These are phyloP conservation scores for Orthonyx spaldingii DNA, from an alignment of 2,113 vertebrate species.

Conservation along the genomic window DNA sequence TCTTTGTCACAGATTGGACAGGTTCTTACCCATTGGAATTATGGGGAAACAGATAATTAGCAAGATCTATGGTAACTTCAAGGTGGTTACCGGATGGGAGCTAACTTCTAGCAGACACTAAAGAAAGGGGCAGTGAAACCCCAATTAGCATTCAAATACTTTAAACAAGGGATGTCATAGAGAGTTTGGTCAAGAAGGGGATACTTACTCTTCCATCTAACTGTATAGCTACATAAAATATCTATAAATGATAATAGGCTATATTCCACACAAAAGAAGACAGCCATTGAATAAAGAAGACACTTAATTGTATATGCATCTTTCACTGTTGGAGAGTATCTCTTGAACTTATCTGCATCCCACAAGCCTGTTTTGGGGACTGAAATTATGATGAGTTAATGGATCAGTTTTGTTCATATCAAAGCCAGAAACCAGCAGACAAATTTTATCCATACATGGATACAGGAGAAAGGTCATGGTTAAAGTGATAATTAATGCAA, in stretches of 20 bases:
- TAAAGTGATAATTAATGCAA: not conserved
- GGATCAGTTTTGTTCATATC: not conserved
- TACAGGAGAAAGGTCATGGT: not conserved
- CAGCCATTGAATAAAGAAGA: not conserved
- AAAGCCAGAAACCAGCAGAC: not conserved
- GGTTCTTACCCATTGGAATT: constrained; percentile 1
- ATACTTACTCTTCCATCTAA: not conserved
- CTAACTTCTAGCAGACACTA: not conserved
- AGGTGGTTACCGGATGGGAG: not conserved
- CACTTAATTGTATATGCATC: not conserved
- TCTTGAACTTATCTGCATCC: not conserved
- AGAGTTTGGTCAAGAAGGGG: not conserved
- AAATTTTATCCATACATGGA: not conserved
- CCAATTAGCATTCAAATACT: constrained; percentile 20
- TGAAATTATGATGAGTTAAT: not conserved
- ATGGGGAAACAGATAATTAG: constrained; percentile 36
- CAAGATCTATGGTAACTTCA: constrained; percentile 38
- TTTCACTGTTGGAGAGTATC: not conserved
- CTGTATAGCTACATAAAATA: not conserved
- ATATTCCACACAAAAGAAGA: not conserved
- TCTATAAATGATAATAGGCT: not conserved
- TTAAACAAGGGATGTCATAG: not conserved
- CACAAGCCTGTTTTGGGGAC: not conserved
- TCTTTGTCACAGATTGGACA: not conserved
- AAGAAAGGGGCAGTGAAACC: not conserved